Evolutionary conservation across 1,140 invertebrate species (phyloP).

Genomic region (Aethina tumida): DNA sequence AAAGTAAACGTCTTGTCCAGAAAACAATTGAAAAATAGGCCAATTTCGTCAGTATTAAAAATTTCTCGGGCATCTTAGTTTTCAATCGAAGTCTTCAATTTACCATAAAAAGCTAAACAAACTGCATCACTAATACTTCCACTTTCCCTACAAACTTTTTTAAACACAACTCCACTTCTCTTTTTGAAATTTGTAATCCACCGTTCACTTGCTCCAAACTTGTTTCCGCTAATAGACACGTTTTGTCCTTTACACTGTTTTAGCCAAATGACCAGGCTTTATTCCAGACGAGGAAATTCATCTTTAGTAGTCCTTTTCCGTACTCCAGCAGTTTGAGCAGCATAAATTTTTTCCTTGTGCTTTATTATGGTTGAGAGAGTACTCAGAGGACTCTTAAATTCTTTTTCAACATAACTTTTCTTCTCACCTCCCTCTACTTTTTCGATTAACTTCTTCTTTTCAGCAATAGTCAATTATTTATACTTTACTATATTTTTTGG

Average conservation of each 20-base stretch:
- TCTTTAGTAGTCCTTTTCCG: no score
- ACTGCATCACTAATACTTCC: slow-evolving; percentile 3
- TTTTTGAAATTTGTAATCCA: slow-evolving; percentile 12
- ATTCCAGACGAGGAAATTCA: no score
- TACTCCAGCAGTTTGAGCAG: no score
- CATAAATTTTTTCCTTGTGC: no score
- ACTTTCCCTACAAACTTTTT: slow-evolving; percentile 10
- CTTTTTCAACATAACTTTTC: no score
- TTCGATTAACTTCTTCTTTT: no score
- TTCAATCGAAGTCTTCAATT: no score
- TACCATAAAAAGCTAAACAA: slow-evolving; percentile 2
- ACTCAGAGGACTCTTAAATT: no score
- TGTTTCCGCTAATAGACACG: slow-evolving; percentile 6
- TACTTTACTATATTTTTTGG: background rate
- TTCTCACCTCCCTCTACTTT: no score
- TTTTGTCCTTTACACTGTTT: slow-evolving; percentile 5
- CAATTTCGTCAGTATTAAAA: no score
- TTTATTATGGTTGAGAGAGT: no score
- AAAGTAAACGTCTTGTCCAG: slow-evolving; percentile 5
- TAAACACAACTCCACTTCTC: slow-evolving; percentile 12
- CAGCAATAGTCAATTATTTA: no score
- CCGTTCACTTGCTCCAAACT: slow-evolving; percentile 9
- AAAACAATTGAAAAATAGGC: slow-evolving; percentile 8
- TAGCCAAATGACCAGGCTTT: background rate
- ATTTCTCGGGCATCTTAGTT: slow-evolving; percentile 4